Base-by-base conservation (phyloP, 2,113 vertebrate species). In the Mobula hypostoma region DNA sequence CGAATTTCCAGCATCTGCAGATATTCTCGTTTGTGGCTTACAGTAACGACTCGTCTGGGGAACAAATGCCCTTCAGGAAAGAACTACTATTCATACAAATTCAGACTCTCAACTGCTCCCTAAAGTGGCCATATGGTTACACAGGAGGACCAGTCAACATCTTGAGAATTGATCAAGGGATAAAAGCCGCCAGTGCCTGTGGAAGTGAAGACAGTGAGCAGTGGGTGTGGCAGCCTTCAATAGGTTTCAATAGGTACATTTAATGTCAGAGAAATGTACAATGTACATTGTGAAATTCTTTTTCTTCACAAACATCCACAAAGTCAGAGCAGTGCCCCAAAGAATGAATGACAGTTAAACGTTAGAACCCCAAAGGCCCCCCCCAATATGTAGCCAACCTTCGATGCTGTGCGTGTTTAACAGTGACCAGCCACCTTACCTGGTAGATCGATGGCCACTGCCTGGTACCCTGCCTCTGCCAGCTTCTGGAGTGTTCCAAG, bases 391-490 rank as follows among this genome's bases (percentile, higher is more conserved):
- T 1, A 48, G 48, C 48, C 48, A 48, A 48, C 1, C 48, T 48
- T 4, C 3, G 48, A 48, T 48, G 48, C 27, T 61, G 11, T 1
- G 80, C 0, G 29, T 61, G 17, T 27, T 58, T 19, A 56, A 27
- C 24, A 1, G 17, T 63, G n/a, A 68, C 19, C 3, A 2, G 24
- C 77, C 24, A 0, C 32, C 40, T 94, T 96, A 99, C 99, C 98
- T 95, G 99, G 99, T 90, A 99, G 96, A 95, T 99, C 98, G 0
- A 99, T 95, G 94, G 98, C 98, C 19, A 99, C 96, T 0, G 98
- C 98, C 0, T 97, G 96, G 95, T 98, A 98, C 94, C 98, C 98
- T 0, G 97, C 97, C n/a, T 96, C 96, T 0, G 98, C 98, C 95
- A 99, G 95, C 0, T 40, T 95, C 85, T 97, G 95, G 56, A 99